Conservation (phyloP, 2,113 vertebrate genomes). For the Odocoileus hemionus region DNA sequence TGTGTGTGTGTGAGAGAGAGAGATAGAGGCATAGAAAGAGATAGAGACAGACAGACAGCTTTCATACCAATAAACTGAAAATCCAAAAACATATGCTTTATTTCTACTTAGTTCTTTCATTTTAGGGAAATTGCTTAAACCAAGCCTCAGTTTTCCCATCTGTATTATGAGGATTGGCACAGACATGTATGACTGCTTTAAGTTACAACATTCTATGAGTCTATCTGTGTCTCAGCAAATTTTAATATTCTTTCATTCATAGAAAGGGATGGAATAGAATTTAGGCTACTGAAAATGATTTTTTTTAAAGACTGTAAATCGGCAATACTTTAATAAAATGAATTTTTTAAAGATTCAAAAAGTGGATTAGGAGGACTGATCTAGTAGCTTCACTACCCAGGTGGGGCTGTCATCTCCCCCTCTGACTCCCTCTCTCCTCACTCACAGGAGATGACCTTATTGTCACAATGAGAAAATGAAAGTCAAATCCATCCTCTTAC, state of each 20-base stretch:
- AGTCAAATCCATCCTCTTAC: neutral
- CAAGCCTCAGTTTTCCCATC: neutral
- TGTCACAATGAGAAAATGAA: neutral
- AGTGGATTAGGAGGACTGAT: neutral
- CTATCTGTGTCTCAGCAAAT: neutral
- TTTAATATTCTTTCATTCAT: neutral
- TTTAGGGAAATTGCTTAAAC: constrained; percentile 1
- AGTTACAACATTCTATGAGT: neutral
- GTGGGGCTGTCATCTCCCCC: neutral
- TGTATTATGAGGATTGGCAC: neutral
- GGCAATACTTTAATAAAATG: neutral
- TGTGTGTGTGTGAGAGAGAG: neutral
- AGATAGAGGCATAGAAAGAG: neutral
- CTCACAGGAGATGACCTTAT: neutral
- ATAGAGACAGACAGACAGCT: neutral
- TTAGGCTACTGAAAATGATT: neutral
- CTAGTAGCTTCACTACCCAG: neutral
- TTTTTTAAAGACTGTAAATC: neutral
- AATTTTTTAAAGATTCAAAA: neutral
- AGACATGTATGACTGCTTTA: neutral
- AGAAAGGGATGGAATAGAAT: neutral
- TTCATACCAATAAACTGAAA: neutral
- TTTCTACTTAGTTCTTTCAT: neutral
- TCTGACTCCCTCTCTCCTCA: neutral
- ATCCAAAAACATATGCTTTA: neutral